Conservation (phyloP, 2,113 vertebrate species). For the Zapornia atra region DNA sequence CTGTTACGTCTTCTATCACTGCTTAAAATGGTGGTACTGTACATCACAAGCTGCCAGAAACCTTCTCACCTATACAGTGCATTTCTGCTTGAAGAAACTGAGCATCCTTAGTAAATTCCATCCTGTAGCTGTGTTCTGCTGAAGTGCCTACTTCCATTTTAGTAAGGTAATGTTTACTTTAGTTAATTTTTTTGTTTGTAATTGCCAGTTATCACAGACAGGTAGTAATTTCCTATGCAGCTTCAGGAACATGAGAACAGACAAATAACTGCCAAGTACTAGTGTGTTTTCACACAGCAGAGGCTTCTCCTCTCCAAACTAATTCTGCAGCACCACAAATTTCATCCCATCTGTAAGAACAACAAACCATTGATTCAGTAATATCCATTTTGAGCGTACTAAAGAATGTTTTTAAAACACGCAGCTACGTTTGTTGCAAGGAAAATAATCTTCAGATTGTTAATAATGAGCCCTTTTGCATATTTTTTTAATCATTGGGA, state of each 20-base stretch:
- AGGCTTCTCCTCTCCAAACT: not conserved
- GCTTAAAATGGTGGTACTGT: not conserved
- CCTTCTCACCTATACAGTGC: not conserved
- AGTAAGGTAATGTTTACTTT: not conserved
- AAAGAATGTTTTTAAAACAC: too few relatives aligned
- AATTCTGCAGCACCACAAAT: not conserved
- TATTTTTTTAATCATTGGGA: not conserved
- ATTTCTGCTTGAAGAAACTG: not conserved
- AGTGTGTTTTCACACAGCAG: not conserved
- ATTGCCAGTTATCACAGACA: slow-evolving; percentile 17
- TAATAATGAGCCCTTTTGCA: not conserved
- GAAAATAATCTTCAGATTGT: not conserved
- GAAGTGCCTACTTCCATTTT: not conserved
- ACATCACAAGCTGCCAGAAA: not conserved
- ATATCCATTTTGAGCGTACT: not conserved
- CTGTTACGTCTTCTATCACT: not conserved
- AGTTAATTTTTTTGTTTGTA: not conserved
- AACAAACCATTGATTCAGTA: not conserved
- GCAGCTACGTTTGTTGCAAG: not conserved
- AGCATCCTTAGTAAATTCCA: not conserved
- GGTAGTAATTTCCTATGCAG: slow-evolving; percentile 23
- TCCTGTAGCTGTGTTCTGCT: not conserved
- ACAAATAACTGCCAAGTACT: not conserved
- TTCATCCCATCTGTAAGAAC: slow-evolving; percentile 6
- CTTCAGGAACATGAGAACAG: slow-evolving; percentile 27